These are phyloP conservation scores for Sander lucioperca DNA, from an alignment of 2,113 vertebrate genomes.

Conservation along the genomic window DNA sequence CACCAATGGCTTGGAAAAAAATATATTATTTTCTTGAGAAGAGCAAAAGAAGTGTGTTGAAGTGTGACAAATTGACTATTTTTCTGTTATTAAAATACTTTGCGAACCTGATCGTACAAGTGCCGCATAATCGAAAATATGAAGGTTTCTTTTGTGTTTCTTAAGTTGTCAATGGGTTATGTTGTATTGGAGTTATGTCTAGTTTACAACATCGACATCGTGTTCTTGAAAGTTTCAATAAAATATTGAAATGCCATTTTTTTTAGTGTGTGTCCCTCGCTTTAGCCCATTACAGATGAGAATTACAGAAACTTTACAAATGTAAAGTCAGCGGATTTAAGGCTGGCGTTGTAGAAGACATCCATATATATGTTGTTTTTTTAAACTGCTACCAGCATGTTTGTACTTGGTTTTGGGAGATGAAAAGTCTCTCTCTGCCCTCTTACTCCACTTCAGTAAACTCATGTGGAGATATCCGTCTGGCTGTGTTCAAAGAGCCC, in stretches of 20 bases:
- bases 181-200: constrained; percentile 85
- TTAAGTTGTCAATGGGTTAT: constrained; percentile 89
- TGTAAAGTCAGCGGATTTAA: neutral
- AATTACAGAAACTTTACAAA: neutral
- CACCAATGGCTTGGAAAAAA: constrained; percentile 84
- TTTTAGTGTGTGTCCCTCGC: constrained; percentile 24
- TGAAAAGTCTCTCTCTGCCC: constrained; percentile 7
- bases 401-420: neutral
- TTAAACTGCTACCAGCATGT: neutral
- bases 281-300: neutral
- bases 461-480: neutral
- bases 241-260: constrained; percentile 77
- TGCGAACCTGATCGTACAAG: constrained; percentile 83
- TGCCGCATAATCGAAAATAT: constrained; percentile 83
- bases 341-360: neutral
- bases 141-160: constrained; percentile 93
- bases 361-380: neutral
- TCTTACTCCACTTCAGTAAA: neutral
- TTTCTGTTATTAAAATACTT: constrained; percentile 73
- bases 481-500: constrained; percentile 27
- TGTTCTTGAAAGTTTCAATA: constrained; percentile 94
- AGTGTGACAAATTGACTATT: constrained; percentile 76
- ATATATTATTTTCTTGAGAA: constrained; percentile 64
- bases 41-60: constrained; percentile 70
- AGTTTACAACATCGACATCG: constrained; percentile 86